phyloP scores from a whole-genome alignment of 2,888 invertebrate genomes.

The Branchinecta sandiegonensis region DNA sequence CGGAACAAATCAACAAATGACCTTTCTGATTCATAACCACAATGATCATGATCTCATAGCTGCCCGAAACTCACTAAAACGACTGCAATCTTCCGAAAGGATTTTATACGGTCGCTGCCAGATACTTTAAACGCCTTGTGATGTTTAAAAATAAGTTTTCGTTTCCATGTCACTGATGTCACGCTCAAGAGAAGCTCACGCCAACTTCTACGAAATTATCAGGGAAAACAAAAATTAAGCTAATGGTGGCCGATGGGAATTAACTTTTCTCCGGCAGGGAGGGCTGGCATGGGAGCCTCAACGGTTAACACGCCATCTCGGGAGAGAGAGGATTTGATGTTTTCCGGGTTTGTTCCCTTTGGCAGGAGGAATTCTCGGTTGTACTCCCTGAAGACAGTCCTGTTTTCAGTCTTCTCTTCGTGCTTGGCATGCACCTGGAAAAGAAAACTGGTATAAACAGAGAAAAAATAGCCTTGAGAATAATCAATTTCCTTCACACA shows the following conservation, averaged over 20 bases:
- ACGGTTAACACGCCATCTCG: slow-evolving; percentile 84
- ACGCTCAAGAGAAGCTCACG: no score
- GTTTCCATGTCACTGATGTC: no score
- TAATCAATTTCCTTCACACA: no score
- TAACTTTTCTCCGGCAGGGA: slow-evolving; percentile 60
- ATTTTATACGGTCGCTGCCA: no score
- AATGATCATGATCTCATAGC: no score
- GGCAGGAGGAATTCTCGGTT: slow-evolving; percentile 93
- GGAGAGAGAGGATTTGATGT: slow-evolving; percentile 85
- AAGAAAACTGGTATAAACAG: slow-evolving; percentile 27
- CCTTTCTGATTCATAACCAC: no score
- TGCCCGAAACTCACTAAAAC: no score
- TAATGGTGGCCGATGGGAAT: slow-evolving; percentile 61
- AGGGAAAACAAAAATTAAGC: neutral
- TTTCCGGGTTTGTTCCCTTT: slow-evolving; percentile 90
- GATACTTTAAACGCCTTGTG: no score
- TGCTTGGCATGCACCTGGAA: slow-evolving; percentile 91
- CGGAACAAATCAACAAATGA: no score
- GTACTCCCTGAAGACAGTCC: slow-evolving; percentile 94
- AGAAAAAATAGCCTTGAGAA: neutral
- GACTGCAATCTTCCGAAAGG: no score
- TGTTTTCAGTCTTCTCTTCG: slow-evolving; percentile 91
- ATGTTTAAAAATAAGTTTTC: no score
- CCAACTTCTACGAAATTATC: no score
- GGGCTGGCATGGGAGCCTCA: slow-evolving; percentile 84